Evolutionary conservation across 2,888 invertebrate genomes (phyloP).

Genomic region (Parochlus steinenii): DNA sequence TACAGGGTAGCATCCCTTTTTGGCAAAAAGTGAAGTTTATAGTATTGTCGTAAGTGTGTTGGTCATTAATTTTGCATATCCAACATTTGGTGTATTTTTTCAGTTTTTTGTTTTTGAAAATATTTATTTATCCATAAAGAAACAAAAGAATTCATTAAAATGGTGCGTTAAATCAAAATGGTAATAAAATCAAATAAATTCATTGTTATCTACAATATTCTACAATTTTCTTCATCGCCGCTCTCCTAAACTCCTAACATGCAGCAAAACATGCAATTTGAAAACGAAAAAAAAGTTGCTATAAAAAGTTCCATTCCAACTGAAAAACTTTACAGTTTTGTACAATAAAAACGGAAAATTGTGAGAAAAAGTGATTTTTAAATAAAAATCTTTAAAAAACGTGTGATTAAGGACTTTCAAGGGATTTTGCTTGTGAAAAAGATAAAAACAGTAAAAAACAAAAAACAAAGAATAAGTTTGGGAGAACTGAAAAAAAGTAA

Average conservation of each 20-base stretch:
- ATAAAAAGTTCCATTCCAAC: conserved; percentile 9
- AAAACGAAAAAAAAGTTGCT: too few relatives aligned
- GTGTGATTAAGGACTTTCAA: not conserved
- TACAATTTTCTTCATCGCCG: too few relatives aligned
- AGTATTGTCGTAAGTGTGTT: not conserved
- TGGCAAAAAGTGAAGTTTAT: conserved; percentile 38
- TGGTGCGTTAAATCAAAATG: conserved; percentile 5
- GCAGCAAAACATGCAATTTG: too few relatives aligned
- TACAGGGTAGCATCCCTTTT: conserved; percentile 61
- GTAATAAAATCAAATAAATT: not conserved
- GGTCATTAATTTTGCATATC: not conserved
- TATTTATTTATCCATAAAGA: conserved; percentile 7
- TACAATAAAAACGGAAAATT: not conserved
- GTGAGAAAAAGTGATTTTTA: conserved; percentile 1
- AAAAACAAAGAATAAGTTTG: not conserved
- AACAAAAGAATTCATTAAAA: conserved; percentile 9
- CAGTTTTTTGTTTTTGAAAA: not conserved
- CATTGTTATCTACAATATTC: not conserved
- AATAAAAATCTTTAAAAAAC: conserved; percentile 2
- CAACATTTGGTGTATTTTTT: conserved; percentile 1
- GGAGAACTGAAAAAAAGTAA: not conserved
- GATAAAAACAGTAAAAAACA: not conserved
- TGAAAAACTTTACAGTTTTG: not conserved
- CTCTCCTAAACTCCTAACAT: too few relatives aligned
- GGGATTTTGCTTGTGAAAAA: not conserved